These are phyloP conservation scores for Lagorchestes hirsutus DNA, from an alignment of 2,797 vertebrate genomes.

Conservation along the genomic window DNA sequence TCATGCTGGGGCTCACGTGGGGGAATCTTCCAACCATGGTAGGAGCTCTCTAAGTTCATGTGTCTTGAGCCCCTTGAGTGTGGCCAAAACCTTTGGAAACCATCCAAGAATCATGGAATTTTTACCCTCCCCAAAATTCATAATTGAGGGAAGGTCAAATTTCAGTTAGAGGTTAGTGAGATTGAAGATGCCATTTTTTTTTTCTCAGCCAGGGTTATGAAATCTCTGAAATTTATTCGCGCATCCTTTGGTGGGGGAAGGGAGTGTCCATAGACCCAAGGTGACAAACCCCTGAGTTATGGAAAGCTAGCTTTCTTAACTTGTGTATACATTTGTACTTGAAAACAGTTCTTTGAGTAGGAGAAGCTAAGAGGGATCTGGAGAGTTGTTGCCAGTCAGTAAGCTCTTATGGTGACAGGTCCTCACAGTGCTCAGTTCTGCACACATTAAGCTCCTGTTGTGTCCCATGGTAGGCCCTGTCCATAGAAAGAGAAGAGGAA, in stretches of 20 bases:
- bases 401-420: background rate
- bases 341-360: background rate
- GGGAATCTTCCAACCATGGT: too few relatives aligned
- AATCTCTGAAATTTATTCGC: background rate
- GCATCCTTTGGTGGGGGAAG: background rate
- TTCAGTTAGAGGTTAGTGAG: background rate
- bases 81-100: too few relatives aligned
- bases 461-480: background rate
- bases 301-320: background rate
- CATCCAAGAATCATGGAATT: too few relatives aligned
- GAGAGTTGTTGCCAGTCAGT: background rate
- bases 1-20: too few relatives aligned
- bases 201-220: background rate
- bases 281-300: background rate
- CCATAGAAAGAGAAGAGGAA: too few relatives aligned
- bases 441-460: background rate
- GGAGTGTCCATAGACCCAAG: background rate
- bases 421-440: background rate
- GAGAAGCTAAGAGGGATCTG: background rate
- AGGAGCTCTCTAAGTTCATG: background rate
- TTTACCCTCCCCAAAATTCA: too few relatives aligned
- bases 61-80: background rate
- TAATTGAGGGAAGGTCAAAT: background rate
- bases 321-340: too few relatives aligned
- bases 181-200: background rate